Evolutionary conservation across 35 echinoderm and acorn worm genomes (phyloP).

Genomic region (Chiridota heheva): DNA sequence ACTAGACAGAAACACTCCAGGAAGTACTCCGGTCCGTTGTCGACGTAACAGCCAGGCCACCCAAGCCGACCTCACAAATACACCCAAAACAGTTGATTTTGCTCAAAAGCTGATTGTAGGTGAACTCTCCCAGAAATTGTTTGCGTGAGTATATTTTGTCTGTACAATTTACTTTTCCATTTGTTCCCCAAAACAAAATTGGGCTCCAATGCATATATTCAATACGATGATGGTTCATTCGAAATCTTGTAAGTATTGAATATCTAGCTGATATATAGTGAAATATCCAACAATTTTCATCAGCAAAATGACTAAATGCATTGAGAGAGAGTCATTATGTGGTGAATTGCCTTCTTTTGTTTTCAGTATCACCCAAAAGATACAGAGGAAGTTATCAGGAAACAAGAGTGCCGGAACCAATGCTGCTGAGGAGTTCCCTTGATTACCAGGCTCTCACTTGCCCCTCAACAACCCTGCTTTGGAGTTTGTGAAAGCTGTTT

Average conservation of each 20-base stretch:
- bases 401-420: slow-evolving; percentile 53
- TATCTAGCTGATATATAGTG: too few species aligned
- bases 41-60: slow-evolving; percentile 69
- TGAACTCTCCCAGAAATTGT: slow-evolving; percentile 89
- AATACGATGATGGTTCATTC: too few species aligned
- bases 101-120: slow-evolving; percentile 81
- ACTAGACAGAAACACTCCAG: slow-evolving; percentile 53
- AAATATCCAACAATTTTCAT: too few species aligned
- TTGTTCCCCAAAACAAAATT: too few species aligned
- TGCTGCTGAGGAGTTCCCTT: slow-evolving; percentile 79
- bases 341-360: neutral
- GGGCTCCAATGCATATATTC: too few species aligned
- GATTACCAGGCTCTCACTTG: slow-evolving; percentile 89
- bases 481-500: slow-evolving; percentile 97
- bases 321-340: too few species aligned
- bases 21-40: slow-evolving; percentile 95
- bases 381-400: slow-evolving; percentile 84
- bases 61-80: slow-evolving; percentile 59
- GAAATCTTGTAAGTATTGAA: too few species aligned
- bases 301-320: too few species aligned
- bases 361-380: slow-evolving; percentile 89
- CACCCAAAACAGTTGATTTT: slow-evolving; percentile 81
- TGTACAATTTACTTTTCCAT: too few species aligned
- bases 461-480: slow-evolving; percentile 91
- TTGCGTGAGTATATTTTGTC: slow-evolving; percentile 97